Evolutionary conservation across 2,797 vertebrate species (phyloP), one percentile per base, ranked within the genome.

Genomic region (Paramormyrops hopkinsi): DNA sequence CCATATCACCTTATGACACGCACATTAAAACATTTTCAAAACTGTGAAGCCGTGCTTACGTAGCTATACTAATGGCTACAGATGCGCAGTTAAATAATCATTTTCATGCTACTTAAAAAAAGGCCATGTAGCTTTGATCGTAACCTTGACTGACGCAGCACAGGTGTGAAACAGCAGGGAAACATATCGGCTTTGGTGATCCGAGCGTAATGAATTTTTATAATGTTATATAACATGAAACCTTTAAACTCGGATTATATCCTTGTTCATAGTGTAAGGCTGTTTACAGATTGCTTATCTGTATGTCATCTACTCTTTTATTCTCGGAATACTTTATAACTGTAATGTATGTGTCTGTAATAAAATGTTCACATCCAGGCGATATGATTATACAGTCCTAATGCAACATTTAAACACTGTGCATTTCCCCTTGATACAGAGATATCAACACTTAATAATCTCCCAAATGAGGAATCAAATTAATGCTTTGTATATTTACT

Each of bases 1-100:
- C 90, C 51, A 88, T 90, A 90, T 91, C 92, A 90, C 92, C 91
- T 91, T 90, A 79, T 65, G 19, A 91, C 88, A 94, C 91, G 88
- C 89, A 91, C 91, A 14, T n/a, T 90, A 59, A 88, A 84, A 88
- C 73, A 69, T 87, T 89, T 76, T 33, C 22, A 87, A 88, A 83
- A 51, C 54, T 46, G 14, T 14, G 44, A 84, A 79, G n/a, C 2
- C 59, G 53, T 88, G 37, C 88, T 50, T 44, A 65, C 37, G 29
- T 83, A n/a, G 46, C 12, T 41, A 44, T 59, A 65, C 17, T 12
- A 41, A 87, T 17, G 17, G 19, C 29, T 76, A 76, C 50, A 17
- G 79, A 29, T n/a, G 19, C 9, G 11, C 59, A 85, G 29, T 51
- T 88, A 69, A 44, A 33, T 54, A 37, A 86, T 73, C 53, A 4